Base-by-base conservation (phyloP, 2,797 vertebrate genomes). In the Parotocinclus haroldoi region DNA sequence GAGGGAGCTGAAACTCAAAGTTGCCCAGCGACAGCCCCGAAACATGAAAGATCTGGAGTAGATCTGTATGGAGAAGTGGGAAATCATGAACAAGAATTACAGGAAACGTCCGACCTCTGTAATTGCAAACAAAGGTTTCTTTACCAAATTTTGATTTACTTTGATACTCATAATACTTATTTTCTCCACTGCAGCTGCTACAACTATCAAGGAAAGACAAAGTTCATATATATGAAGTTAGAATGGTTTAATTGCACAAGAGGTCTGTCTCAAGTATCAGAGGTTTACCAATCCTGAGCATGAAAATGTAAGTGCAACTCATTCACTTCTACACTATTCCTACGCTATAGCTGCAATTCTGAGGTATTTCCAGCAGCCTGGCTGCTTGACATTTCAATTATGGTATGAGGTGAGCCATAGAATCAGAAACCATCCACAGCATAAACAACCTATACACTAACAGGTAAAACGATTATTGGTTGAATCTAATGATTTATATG, bases 191-290 rank as follows among this genome's bases (percentile, higher is more conserved):
- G n/a, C n/a, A n/a, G 27, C 27, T 27, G 27, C 27, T 27, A 27
- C 27, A 27, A 27, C 27, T 27, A 27, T 27, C 2, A 27, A 27
- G 27, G 27, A 27, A 27, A 27, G 27, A 27, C 27, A 27, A 27
- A 2, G 27, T 27, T 27, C 19, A 40, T 60, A 50, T 39, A 50
- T 19, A 46, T 72, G 50, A n/a, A 60, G 49, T 73, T 62, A 38
- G 51, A 40, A 72, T 69, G 51, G 67, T 63, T 61, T 75, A 77
- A 81, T 80, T 77, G 71, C 74, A 79, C 76, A 74, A 64, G 55
- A 71, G 81, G 66, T 74, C 55, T 73, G 68, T 79, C 74, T 76
- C 71, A 78, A 68, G 76, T 77, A 76, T 71, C 60, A 72, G 73
- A 76, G 50, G 76, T 67, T 51, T 7, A 46, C 60, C 60, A 11